Percentiles rank a stretch among this genome's conserved stretches.
phyloP scores from a whole-genome alignment of 2,113 vertebrate species.

The Erinaceus europaeus region DNA sequence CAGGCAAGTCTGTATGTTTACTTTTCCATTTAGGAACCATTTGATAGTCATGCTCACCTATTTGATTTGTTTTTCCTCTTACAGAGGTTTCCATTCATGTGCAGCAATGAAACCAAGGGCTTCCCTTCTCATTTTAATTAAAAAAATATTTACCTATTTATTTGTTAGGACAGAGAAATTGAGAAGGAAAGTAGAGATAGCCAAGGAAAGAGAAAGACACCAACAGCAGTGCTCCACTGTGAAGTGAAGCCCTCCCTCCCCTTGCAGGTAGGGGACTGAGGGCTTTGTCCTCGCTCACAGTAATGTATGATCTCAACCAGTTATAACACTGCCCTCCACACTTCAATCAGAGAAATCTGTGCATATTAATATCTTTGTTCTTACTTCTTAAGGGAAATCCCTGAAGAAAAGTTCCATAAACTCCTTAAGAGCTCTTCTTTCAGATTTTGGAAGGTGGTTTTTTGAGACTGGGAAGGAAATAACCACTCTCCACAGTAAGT shows the following conservation, averaged over 20 bases:
- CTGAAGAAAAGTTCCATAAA: not conserved
- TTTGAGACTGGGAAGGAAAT: not conserved
- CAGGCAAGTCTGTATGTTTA: constrained; percentile 72
- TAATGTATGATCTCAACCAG: no score
- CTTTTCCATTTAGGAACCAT: constrained; percentile 58
- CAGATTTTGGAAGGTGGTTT: not conserved
- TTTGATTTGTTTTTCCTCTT: constrained; percentile 30
- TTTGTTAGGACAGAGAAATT: not conserved
- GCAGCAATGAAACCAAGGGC: not conserved
- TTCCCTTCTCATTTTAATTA: not conserved
- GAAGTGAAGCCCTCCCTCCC: no score
- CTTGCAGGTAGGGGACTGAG: no score
- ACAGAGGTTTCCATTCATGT: constrained; percentile 41
- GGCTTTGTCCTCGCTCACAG: no score
- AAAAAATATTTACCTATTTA: not conserved
- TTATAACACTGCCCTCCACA: no score
- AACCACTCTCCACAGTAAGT: not conserved
- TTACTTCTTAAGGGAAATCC: constrained; percentile 11
- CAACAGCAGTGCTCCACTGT: no score
- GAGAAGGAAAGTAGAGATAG: not conserved
- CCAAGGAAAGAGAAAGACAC: no score
- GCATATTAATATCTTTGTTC: not conserved
- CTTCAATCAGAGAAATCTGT: not conserved
- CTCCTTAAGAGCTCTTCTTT: not conserved
- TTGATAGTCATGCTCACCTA: constrained; percentile 7